Evolutionary conservation across 2,888 invertebrate species (phyloP).

Genomic region (Synergus japonicus): DNA sequence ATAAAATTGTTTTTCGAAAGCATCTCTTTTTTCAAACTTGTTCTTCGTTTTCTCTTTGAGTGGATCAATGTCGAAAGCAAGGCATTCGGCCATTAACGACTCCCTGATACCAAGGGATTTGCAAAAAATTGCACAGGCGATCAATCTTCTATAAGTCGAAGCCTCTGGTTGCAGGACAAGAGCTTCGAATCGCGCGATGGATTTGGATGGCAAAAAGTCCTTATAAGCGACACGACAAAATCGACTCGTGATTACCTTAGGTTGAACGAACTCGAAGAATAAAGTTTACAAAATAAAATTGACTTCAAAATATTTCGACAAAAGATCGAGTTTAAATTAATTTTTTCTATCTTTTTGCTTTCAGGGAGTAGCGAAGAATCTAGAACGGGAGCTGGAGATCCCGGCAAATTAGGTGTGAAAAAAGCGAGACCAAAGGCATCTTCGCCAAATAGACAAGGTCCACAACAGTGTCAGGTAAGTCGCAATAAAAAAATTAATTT

Average conservation of each 20-base stretch:
- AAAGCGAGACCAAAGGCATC: conserved; percentile 90
- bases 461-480: conserved; percentile 92
- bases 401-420: conserved; percentile 81
- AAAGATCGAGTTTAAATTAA: not conserved
- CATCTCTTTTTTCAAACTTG: conserved; percentile 40
- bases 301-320: too few relatives aligned
- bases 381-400: conserved; percentile 78
- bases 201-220: conserved; percentile 52
- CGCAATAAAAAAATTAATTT: conserved; percentile 59
- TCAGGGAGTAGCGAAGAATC: conserved; percentile 80
- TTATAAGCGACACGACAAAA: conserved; percentile 11
- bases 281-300: not conserved
- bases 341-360: conserved; percentile 56
- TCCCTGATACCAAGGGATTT: conserved; percentile 50
- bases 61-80: conserved; percentile 64
- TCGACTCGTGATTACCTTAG: not conserved
- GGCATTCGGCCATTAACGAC: conserved; percentile 68
- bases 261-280: not conserved
- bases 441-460: conserved; percentile 93
- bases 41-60: conserved; percentile 29
- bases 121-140: conserved; percentile 59
- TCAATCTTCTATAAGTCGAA: conserved; percentile 69
- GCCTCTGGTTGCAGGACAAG: conserved; percentile 50
- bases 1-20: conserved; percentile 22
- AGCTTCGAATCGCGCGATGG: conserved; percentile 19